Evolutionary conservation across 2,113 vertebrate species (phyloP).

Genomic region (Odontophorus gujanensis): DNA sequence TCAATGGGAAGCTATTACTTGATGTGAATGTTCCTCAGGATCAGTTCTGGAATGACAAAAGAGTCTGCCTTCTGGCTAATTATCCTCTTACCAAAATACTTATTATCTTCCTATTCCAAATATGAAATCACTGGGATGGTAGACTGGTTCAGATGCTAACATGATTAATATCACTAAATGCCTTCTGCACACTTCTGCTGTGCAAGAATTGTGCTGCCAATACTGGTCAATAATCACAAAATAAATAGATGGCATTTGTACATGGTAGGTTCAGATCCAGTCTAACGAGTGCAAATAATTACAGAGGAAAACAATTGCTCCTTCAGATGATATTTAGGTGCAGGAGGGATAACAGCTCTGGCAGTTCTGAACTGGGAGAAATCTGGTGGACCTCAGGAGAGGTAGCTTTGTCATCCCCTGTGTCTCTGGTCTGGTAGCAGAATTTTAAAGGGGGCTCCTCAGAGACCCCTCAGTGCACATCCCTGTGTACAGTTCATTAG

Average conservation of each 20-base stretch:
- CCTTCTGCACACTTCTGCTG: not conserved
- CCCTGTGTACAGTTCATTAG: slow-evolving; percentile 21
- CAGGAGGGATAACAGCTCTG: not conserved
- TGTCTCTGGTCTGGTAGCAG: not conserved
- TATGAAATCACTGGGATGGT: not conserved
- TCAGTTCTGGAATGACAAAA: not conserved
- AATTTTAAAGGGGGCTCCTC: slow-evolving; percentile 48
- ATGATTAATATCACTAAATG: not conserved
- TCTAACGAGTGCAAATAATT: slow-evolving; percentile 7
- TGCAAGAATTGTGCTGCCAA: not conserved
- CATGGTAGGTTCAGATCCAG: not conserved
- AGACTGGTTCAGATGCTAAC: not conserved
- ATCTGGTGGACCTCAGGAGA: not conserved
- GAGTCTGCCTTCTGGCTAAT: not conserved
- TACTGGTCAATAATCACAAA: slow-evolving; percentile 27
- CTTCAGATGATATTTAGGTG: slow-evolving; percentile 5
- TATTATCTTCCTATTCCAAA: not conserved
- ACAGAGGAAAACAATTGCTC: slow-evolving; percentile 36
- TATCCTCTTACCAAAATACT: not conserved
- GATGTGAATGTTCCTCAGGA: not conserved
- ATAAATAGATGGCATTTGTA: not conserved
- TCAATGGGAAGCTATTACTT: not conserved
- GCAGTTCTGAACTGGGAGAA: not conserved
- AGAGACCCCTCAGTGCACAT: slow-evolving; percentile 31
- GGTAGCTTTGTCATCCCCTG: not conserved